Evolutionary conservation across 2,113 vertebrate species (phyloP).

Genomic region (Mobula hypostoma): DNA sequence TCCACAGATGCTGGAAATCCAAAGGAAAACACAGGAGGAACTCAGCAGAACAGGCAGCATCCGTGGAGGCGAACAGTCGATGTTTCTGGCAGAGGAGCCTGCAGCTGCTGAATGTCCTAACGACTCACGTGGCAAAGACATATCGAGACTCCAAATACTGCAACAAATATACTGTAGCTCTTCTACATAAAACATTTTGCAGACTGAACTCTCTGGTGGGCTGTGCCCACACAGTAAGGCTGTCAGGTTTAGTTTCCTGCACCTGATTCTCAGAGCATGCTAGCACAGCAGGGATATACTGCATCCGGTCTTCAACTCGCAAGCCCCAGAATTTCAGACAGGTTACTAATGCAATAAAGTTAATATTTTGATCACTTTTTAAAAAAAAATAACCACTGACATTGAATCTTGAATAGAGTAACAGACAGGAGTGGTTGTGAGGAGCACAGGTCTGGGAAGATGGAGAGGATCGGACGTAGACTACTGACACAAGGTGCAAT

Average conservation of each 20-base stretch:
- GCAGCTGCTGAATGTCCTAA: neutral
- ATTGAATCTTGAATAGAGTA: neutral
- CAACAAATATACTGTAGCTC: neutral
- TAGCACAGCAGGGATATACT: neutral
- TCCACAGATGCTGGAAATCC: no score
- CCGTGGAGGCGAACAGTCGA: no score
- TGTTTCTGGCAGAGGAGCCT: neutral
- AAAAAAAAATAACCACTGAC: neutral
- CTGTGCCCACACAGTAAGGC: neutral
- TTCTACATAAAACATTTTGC: neutral
- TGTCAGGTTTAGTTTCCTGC: neutral
- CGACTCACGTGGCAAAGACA: neutral
- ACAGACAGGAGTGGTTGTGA: neutral
- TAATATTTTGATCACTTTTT: neutral
- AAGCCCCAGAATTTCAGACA: neutral
- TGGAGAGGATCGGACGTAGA: neutral
- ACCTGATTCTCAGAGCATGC: neutral
- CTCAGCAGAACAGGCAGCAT: no score
- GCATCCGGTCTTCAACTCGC: neutral
- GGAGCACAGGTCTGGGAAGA: neutral
- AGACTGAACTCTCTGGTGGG: neutral
- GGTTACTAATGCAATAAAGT: neutral
- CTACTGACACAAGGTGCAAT: neutral
- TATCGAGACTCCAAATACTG: neutral
- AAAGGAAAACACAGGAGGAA: no score